phyloP scores from a whole-genome alignment of 2,888 invertebrate species.

The Calameuta filiformis region DNA sequence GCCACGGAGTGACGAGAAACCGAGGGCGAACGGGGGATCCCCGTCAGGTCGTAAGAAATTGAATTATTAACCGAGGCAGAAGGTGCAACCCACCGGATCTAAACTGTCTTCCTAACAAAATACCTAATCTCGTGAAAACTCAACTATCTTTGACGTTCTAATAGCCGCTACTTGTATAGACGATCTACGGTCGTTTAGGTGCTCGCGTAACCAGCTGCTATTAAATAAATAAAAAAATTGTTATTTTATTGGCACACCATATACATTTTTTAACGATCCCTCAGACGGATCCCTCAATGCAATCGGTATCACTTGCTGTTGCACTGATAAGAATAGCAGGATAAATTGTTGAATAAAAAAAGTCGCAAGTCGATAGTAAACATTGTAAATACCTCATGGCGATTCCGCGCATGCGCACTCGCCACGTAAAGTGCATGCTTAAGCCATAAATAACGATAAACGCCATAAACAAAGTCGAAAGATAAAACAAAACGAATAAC shows the following conservation, averaged over 20 bases:
- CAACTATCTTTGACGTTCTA: neutral
- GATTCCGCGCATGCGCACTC: neutral
- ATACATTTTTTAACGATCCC: neutral
- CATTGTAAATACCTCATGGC: neutral
- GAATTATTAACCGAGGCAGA: constrained; percentile 64
- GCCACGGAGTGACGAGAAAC: constrained; percentile 12
- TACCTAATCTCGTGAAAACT: constrained; percentile 31
- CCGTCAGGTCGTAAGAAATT: constrained; percentile 58
- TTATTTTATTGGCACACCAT: neutral
- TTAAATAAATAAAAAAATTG: neutral
- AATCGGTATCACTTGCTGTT: neutral
- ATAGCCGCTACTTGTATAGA: neutral
- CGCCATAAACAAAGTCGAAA: constrained; percentile 37
- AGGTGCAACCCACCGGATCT: constrained; percentile 57
- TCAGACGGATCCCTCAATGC: no score
- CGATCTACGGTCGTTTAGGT: neutral
- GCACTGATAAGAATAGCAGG: neutral
- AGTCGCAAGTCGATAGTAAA: neutral
- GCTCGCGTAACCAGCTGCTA: neutral
- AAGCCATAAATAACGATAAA: constrained; percentile 35
- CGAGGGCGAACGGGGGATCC: constrained; percentile 32
- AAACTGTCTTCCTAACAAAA: constrained; percentile 46
- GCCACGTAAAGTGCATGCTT: constrained; percentile 7
- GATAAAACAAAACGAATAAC: constrained; percentile 33
- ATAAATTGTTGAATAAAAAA: neutral